phyloP scores from a whole-genome alignment of 2,797 vertebrate genomes.

The Poeciliopsis presidionis region DNA sequence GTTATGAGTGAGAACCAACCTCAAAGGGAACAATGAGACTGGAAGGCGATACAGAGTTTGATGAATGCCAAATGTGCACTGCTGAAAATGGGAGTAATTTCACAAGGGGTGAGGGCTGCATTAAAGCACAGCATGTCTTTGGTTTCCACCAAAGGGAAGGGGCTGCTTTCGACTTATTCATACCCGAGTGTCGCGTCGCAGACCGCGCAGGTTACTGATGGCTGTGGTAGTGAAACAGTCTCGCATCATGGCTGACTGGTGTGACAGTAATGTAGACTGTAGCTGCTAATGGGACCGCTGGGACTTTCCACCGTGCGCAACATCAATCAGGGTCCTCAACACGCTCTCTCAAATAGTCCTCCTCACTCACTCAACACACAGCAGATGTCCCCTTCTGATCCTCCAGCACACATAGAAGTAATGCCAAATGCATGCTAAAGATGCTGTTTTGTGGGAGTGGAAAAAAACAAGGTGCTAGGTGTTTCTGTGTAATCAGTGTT shows the following conservation, averaged over 20 bases:
- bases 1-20: slow-evolving; percentile 51
- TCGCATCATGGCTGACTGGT: slow-evolving; percentile 62
- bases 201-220: slow-evolving; percentile 64
- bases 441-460: slow-evolving; percentile 59
- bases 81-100: slow-evolving; percentile 72
- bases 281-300: slow-evolving; percentile 80
- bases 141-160: slow-evolving; percentile 65
- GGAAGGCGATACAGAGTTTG: slow-evolving; percentile 75
- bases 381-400: slow-evolving; percentile 76
- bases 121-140: slow-evolving; percentile 54
- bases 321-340: slow-evolving; percentile 78
- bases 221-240: slow-evolving; percentile 43
- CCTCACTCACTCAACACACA: slow-evolving; percentile 73
- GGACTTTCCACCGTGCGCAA: slow-evolving; percentile 67
- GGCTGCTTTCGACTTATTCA: slow-evolving; percentile 61
- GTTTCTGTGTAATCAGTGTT: slow-evolving; percentile 6
- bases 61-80: slow-evolving; percentile 72
- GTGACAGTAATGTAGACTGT: slow-evolving; percentile 78
- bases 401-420: slow-evolving; percentile 55
- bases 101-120: slow-evolving; percentile 59
- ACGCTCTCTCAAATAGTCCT: slow-evolving; percentile 70
- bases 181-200: slow-evolving; percentile 44
- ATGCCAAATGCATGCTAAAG: slow-evolving; percentile 74
- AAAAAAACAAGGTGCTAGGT: slow-evolving; percentile 47
- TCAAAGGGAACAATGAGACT: slow-evolving; percentile 34